Evolutionary conservation across 1,140 invertebrate species (phyloP), one percentile per base, ranked within the genome.

Genomic region (Eumaeus atala): DNA sequence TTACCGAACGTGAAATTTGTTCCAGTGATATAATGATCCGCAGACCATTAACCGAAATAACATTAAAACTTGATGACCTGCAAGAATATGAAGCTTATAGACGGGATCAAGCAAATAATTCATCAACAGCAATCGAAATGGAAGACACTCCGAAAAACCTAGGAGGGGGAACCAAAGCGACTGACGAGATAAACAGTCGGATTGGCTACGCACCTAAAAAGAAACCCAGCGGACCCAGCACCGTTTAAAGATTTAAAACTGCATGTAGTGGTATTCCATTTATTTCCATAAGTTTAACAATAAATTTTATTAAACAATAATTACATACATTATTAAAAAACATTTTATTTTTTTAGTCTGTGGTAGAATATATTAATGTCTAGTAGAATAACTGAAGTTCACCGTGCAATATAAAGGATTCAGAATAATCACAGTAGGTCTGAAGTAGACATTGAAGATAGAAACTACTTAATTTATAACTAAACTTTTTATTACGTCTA

Each of bases 41-140:
- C 59, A 88, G 94, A 53, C 92, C 92, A 49, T 91, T 93, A 50
- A 95, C 93, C 11, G 90, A 92, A 67, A 92, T 95, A 60, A 92
- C 93, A 60, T 81, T 95, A 60, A 93, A 93, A 75, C 80, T 95
- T 12, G 92, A 94, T 28, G 94, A 95, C 83, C 82, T 95, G 21
- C 88, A 90, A 64, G 94, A 95, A 72, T 95, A 93, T 70, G 92
- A 94, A 64, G 66, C 82, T 0, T 85, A 88, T 61, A 88, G 76
- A 49, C 68, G 82, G 48, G 89, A 90, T 53, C 88, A 89, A 70
- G 62, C 61, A 1, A 74, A 74, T 49, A 73, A 66, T 58, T 75
- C 74, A n/a, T 80, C 85, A 16, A 80, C 88, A 54, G 64, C 70
- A 1, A 87, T 86, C 55, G 90, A 91, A 71, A 88, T 89, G 61